A percentile compares a stretch with the other conserved stretches of the same genome.
phyloP scores from a whole-genome alignment of 2,888 invertebrate genomes.

The Coronaproctus castanopsis region DNA sequence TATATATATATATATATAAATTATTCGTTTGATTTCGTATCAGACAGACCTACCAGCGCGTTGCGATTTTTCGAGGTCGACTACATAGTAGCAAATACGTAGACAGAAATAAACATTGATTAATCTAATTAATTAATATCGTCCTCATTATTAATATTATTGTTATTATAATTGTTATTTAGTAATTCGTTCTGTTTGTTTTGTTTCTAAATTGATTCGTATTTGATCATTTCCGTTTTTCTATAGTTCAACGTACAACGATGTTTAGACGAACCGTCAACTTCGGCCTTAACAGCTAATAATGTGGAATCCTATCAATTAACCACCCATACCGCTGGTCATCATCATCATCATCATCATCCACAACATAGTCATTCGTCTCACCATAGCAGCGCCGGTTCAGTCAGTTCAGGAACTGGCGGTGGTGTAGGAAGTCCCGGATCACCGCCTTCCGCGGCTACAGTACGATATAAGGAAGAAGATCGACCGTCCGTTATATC shows the following conservation, averaged over 20 bases:
- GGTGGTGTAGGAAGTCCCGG: slow-evolving; percentile 20
- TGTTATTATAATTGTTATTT: no score
- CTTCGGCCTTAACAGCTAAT: slow-evolving; percentile 22
- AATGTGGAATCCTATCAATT: slow-evolving; percentile 11
- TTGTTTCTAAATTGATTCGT: neutral
- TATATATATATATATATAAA: no score
- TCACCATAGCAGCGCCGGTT: slow-evolving; percentile 21
- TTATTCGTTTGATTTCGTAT: no score
- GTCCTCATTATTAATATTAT: no score
- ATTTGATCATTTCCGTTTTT: neutral
- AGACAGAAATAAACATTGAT: no score
- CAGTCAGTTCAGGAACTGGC: slow-evolving; percentile 29
- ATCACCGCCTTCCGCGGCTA: slow-evolving; percentile 23
- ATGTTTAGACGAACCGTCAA: slow-evolving; percentile 28
- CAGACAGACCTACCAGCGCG: no score
- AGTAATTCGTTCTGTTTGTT: neutral
- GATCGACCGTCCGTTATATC: slow-evolving; percentile 36
- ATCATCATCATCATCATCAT: slow-evolving; percentile 19
- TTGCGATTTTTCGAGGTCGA: no score
- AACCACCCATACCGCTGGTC: slow-evolving; percentile 9
- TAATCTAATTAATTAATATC: no score
- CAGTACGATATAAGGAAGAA: slow-evolving; percentile 30
- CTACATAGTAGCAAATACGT: no score
- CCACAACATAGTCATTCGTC: slow-evolving; percentile 25
- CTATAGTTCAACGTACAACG: slow-evolving; percentile 31